Conservation (phyloP, 2,888 invertebrate genomes). For the Napeogenes sylphis region DNA sequence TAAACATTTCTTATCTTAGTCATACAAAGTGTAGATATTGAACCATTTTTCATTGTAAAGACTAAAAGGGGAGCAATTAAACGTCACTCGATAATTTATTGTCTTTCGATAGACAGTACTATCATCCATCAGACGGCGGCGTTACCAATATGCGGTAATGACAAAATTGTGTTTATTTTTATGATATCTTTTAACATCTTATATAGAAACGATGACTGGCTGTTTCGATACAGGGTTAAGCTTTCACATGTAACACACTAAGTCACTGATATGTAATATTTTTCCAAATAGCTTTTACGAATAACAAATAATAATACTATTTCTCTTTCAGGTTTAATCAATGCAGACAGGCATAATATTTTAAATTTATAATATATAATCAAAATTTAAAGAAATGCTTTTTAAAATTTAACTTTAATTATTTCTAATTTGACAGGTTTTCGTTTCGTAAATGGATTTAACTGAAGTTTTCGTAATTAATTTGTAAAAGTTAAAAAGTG, state of each 20-base stretch:
- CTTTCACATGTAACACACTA: too few relatives aligned
- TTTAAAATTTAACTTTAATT: too few relatives aligned
- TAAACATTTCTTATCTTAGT: constrained; percentile 1
- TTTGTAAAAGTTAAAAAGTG: constrained; percentile 27
- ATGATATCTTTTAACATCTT: background rate
- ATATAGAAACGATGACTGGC: background rate
- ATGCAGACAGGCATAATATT: too few relatives aligned
- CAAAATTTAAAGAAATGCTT: background rate
- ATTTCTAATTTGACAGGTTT: constrained; percentile 18
- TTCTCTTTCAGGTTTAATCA: too few relatives aligned
- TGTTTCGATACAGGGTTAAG: too few relatives aligned
- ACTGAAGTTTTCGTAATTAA: constrained; percentile 24
- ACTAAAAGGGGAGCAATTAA: constrained; percentile 38
- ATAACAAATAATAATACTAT: too few relatives aligned
- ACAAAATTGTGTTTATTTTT: background rate
- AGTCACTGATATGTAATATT: too few relatives aligned
- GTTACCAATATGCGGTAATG: background rate
- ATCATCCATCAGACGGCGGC: constrained; percentile 61
- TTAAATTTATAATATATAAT: background rate
- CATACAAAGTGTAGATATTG: background rate
- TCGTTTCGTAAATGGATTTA: constrained; percentile 22
- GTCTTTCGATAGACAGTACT: constrained; percentile 60
- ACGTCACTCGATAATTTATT: constrained; percentile 51
- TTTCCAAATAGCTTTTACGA: too few relatives aligned
- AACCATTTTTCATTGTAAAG: constrained; percentile 37